Evolutionary conservation across 2,888 invertebrate genomes (phyloP).

Genomic region (Agelastica alni): DNA sequence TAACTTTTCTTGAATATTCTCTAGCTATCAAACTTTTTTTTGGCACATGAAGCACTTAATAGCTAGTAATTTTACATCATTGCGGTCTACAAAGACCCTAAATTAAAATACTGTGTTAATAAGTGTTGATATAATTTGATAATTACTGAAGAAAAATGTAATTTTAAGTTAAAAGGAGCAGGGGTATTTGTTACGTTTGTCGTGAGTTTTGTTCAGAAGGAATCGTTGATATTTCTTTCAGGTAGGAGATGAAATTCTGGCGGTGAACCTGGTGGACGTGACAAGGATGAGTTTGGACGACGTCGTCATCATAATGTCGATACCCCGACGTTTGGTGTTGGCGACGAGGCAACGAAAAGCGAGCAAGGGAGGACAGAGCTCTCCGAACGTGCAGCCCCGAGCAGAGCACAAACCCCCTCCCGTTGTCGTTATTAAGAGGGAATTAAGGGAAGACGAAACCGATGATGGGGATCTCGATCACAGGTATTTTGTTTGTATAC

Average conservation of each 20-base stretch:
- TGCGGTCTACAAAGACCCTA: too few species aligned
- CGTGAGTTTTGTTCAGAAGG: too few species aligned
- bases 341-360: conserved; percentile 88
- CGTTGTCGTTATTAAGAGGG: conserved; percentile 88
- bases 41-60: too few species aligned
- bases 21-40: too few species aligned
- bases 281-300: conserved; percentile 98
- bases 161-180: too few species aligned
- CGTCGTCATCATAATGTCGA: conserved; percentile 99
- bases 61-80: too few species aligned
- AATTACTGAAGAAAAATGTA: too few species aligned
- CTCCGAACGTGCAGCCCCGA: conserved; percentile 66
- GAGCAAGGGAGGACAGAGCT: conserved; percentile 57
- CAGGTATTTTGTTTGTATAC: conserved; percentile 49
- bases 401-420: conserved; percentile 87
- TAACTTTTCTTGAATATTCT: too few species aligned
- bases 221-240: too few species aligned
- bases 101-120: too few species aligned
- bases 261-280: conserved; percentile 97
- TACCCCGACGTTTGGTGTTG: conserved; percentile 91
- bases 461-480: conserved; percentile 65
- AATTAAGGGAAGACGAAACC: conserved; percentile 80
- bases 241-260: conserved; percentile 98
- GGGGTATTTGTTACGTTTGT: too few species aligned
- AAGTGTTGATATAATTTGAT: too few species aligned